These are phyloP conservation scores for Scopus umbretta DNA, from an alignment of 2,113 vertebrate genomes.

Conservation along the genomic window DNA sequence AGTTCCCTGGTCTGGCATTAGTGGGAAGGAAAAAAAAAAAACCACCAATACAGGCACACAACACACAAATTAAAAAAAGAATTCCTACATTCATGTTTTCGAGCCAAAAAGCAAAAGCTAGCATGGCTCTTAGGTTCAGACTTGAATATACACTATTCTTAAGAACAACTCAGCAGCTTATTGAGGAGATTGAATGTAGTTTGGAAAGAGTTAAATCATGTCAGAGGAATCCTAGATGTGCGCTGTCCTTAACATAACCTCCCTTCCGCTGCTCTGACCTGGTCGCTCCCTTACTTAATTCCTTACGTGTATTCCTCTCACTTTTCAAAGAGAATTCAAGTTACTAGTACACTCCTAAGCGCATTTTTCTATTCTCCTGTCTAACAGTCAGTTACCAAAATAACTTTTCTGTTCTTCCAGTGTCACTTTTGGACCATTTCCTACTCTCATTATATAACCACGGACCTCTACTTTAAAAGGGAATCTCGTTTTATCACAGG, in stretches of 20 bases:
- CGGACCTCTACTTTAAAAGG: constrained; percentile 2
- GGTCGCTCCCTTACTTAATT: not conserved
- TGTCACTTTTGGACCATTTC: constrained; percentile 21
- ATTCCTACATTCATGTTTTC: rapidly evolving
- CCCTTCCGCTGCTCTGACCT: not conserved
- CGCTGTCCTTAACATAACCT: not conserved
- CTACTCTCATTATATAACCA: constrained; percentile 38
- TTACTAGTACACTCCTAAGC: not conserved
- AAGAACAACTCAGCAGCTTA: not conserved
- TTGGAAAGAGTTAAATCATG: not conserved
- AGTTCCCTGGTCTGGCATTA: not conserved
- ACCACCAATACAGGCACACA: not conserved
- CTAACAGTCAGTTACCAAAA: not conserved
- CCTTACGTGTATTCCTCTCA: not conserved
- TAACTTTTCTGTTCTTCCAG: not conserved
- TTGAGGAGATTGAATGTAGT: not conserved
- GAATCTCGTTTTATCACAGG: constrained; percentile 52
- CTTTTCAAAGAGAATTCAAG: not conserved
- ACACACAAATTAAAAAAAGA: not conserved
- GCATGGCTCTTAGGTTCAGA: not conserved
- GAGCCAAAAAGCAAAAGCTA: not conserved
- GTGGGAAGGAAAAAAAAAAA: too few species aligned
- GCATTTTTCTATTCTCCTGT: not conserved
- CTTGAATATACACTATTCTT: not conserved
- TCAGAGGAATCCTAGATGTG: not conserved